Percentiles rank a stretch among this genome's conserved stretches.
These are phyloP conservation scores for Cervus canadensis DNA, from an alignment of 2,113 vertebrate species.

Conservation along the genomic window DNA sequence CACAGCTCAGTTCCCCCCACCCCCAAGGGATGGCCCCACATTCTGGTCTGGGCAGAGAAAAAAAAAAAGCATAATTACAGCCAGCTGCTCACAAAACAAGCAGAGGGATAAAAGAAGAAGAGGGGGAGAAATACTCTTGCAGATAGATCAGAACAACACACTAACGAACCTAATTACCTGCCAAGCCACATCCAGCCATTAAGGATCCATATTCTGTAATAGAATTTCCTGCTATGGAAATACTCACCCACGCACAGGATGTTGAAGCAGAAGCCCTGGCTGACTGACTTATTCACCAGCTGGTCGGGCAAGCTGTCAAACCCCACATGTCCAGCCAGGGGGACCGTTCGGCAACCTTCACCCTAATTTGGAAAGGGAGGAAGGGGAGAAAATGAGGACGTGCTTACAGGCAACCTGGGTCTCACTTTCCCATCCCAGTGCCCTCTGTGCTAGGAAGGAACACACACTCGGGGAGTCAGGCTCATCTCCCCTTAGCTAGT, in stretches of 20 bases:
- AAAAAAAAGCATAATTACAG: constrained; percentile 28
- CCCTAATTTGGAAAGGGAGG: constrained; percentile 80
- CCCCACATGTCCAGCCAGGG: constrained; percentile 96
- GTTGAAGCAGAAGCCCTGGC: constrained; percentile 99
- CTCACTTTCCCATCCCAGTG: not conserved
- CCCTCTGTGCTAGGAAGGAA: not conserved
- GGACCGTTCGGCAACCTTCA: constrained; percentile 92
- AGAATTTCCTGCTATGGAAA: constrained; percentile 79
- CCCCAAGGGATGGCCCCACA: not conserved
- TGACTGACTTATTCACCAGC: constrained; percentile 99
- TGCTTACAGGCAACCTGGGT: constrained; percentile 8
- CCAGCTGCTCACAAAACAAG: constrained; percentile 9
- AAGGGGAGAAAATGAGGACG: constrained; percentile 41
- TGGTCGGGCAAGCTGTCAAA: constrained; percentile 99
- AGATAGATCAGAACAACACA: constrained; percentile 60
- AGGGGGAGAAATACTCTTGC: not conserved
- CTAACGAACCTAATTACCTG: constrained; percentile 73
- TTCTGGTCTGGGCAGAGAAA: not conserved
- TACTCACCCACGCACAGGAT: constrained; percentile 99
- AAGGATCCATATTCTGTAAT: constrained; percentile 71
- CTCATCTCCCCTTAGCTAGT: not conserved
- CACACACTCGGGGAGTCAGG: not conserved
- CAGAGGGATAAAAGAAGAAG: not conserved
- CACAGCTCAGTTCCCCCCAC: not conserved
- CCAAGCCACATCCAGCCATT: constrained; percentile 70